Evolutionary conservation across 2,888 invertebrate species (phyloP).

Genomic region (Onthophagus sagittarius): DNA sequence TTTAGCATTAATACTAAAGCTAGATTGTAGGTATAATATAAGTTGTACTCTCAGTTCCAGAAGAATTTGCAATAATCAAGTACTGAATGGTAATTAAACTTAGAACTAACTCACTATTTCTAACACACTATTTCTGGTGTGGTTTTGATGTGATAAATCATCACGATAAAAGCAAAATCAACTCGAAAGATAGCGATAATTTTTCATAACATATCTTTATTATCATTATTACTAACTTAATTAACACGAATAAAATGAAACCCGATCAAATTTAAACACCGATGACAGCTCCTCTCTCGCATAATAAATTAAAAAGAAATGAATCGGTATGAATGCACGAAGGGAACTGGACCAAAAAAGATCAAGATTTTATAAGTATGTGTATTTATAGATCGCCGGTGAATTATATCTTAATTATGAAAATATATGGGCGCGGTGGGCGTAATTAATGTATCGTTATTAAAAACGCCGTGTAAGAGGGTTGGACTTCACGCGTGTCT

Average conservation of each 20-base stretch:
- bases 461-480: slow-evolving; percentile 25
- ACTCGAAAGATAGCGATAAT: neutral
- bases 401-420: slow-evolving; percentile 28
- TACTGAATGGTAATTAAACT: no score
- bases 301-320: neutral
- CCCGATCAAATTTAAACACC: neutral
- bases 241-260: neutral
- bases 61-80: no score
- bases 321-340: neutral
- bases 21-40: no score
- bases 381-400: slow-evolving; percentile 22
- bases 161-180: neutral
- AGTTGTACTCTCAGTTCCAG: no score
- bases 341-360: neutral
- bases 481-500: slow-evolving; percentile 24
- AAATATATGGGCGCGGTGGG: slow-evolving; percentile 23
- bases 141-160: neutral
- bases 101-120: no score
- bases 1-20: no score
- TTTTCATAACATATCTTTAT: neutral
- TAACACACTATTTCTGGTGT: no score
- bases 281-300: neutral
- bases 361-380: neutral
- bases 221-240: neutral
- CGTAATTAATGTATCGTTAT: slow-evolving; percentile 24